phyloP scores from a whole-genome alignment of 1,140 invertebrate species.

The Ips nitidus region DNA sequence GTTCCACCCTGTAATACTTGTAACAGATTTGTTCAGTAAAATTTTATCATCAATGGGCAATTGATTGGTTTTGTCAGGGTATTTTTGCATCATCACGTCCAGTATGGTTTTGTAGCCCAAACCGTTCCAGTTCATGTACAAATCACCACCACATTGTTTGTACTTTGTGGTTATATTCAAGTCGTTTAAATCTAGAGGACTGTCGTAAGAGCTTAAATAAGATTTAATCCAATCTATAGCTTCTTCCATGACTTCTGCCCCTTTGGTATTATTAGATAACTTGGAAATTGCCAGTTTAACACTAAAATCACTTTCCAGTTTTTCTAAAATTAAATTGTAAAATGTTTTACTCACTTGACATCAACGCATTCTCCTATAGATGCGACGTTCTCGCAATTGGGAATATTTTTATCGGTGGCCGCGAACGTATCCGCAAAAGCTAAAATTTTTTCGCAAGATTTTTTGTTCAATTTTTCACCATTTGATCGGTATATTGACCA shows the following conservation, averaged over 20 bases:
- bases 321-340: neutral
- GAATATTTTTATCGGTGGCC: conserved; percentile 7
- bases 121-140: conserved; percentile 42
- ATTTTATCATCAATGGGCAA: conserved; percentile 43
- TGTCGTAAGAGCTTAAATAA: conserved; percentile 4
- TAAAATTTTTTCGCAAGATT: conserved; percentile 12
- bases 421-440: conserved; percentile 19
- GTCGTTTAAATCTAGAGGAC: conserved; percentile 30
- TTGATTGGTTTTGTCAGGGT: conserved; percentile 34
- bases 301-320: too few species aligned
- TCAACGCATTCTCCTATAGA: conserved; percentile 32
- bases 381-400: conserved; percentile 19
- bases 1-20: conserved; percentile 38
- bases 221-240: neutral
- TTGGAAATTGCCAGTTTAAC: too few species aligned
- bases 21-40: conserved; percentile 39
- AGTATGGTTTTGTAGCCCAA: conserved; percentile 45
- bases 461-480: conserved; percentile 23
- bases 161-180: conserved; percentile 19
- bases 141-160: conserved; percentile 38
- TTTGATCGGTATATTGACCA: conserved; percentile 27
- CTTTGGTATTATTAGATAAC: too few species aligned
- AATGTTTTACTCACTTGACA: conserved; percentile 18
- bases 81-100: conserved; percentile 45
- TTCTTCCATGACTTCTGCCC: conserved; percentile 1